Evolutionary conservation across 1,140 invertebrate species (phyloP).

Genomic region (Neotoxoptera formosana): DNA sequence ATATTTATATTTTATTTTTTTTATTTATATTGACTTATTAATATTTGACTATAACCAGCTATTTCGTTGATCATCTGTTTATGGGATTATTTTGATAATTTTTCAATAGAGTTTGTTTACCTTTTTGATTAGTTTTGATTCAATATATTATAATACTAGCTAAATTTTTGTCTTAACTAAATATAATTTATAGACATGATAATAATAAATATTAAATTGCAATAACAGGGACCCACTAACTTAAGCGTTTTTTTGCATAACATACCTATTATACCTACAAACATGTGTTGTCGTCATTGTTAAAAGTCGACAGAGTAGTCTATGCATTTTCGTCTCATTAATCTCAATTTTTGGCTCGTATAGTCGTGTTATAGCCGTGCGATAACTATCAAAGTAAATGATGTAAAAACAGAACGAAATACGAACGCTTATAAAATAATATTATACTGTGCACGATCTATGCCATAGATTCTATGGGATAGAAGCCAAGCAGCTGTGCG

Average conservation of each 20-base stretch:
- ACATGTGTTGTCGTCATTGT: not conserved
- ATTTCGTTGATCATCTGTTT: no score
- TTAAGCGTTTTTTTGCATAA: not conserved
- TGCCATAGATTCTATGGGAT: not conserved
- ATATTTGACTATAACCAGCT: no score
- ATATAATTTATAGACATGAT: not conserved
- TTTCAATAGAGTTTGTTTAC: no score
- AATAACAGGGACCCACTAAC: not conserved
- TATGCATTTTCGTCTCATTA: slow-evolving; percentile 24
- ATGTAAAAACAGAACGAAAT: not conserved
- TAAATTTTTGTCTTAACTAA: no score
- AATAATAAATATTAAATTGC: not conserved
- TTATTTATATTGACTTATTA: no score
- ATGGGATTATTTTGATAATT: no score
- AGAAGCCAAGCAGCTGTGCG: not conserved
- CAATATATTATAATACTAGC: no score
- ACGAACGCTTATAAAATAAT: not conserved
- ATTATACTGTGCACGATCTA: not conserved
- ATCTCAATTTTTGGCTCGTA: slow-evolving; percentile 23
- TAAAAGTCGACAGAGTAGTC: not conserved
- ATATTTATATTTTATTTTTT: no score
- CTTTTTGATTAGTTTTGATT: no score
- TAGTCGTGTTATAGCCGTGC: not conserved
- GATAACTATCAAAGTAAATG: slow-evolving; percentile 32
- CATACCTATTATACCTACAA: not conserved